Percentiles rank a stretch among this genome's conserved stretches.
Conservation (phyloP, 2,113 vertebrate genomes). For the Halcyon senegalensis region DNA sequence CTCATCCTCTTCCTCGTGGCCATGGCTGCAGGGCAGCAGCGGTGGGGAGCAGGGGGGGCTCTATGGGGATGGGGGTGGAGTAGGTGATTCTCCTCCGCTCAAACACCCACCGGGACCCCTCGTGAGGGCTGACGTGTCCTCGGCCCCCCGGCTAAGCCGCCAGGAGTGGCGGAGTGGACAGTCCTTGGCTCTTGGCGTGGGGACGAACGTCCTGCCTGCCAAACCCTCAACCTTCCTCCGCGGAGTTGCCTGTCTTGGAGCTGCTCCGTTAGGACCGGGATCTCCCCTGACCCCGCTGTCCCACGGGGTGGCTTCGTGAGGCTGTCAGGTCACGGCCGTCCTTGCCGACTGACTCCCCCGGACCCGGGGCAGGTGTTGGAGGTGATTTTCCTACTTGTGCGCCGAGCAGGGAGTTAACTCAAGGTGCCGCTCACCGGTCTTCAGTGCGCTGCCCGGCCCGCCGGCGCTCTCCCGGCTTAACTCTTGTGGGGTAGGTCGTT, state of each 20-base stretch:
- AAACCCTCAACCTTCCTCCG: accelerated
- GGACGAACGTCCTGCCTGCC: no score
- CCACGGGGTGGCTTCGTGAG: no score
- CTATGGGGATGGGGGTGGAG: neutral
- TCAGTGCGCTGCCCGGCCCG: neutral
- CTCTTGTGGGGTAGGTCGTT: neutral
- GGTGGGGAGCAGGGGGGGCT: neutral
- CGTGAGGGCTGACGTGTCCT: accelerated
- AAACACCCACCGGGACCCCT: neutral
- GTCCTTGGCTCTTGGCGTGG: neutral
- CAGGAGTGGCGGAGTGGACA: neutral
- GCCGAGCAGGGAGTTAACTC: neutral
- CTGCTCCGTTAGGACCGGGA: neutral
- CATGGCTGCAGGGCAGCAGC: neutral
- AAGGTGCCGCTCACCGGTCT: accelerated
- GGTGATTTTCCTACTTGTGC: no score
- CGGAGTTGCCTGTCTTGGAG: neutral
- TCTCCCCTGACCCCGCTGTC: neutral
- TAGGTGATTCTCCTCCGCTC: neutral
- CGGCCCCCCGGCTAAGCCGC: accelerated
- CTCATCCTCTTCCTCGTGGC: neutral
- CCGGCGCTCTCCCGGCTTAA: neutral
- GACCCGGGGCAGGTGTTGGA: neutral
- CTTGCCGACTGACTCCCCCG: neutral
- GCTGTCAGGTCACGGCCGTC: accelerated